phyloP scores from a whole-genome alignment of 2,888 invertebrate species.

The Amiota communis region DNA sequence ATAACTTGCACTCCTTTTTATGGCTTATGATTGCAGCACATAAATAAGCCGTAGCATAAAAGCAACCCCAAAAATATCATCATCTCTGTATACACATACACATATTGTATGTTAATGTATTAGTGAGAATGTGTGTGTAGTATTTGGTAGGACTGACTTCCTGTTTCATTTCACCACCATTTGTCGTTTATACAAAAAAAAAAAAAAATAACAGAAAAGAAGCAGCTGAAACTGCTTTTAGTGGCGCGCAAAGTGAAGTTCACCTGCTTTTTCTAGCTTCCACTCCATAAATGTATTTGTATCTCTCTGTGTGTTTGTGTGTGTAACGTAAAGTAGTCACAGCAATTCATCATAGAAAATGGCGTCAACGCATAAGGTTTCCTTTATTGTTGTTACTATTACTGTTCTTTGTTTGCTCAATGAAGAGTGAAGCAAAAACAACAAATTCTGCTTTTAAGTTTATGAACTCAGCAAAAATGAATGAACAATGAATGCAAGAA shows the following conservation, averaged over 20 bases:
- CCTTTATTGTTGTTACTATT: constrained; percentile 7
- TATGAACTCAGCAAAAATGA: constrained; percentile 34
- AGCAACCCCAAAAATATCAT: constrained; percentile 55
- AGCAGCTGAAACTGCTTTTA: constrained; percentile 32
- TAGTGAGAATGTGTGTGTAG: constrained; percentile 7
- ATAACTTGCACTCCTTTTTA: constrained; percentile 59
- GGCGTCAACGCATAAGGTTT: constrained; percentile 57
- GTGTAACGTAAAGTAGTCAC: constrained; percentile 48
- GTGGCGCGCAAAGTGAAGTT: constrained; percentile 44
- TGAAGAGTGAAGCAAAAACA: constrained; percentile 20
- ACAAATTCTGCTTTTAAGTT: constrained; percentile 35
- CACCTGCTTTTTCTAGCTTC: constrained; percentile 55
- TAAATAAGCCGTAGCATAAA: constrained; percentile 56
- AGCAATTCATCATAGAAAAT: constrained; percentile 73
- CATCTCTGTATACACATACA: neutral
- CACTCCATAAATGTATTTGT: constrained; percentile 17
- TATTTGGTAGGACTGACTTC: constrained; percentile 47
- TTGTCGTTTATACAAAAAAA: constrained; percentile 41
- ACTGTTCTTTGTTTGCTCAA: constrained; percentile 17
- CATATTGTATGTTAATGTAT: constrained; percentile 30
- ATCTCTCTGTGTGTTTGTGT: constrained; percentile 33
- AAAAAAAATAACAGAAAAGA: constrained; percentile 35
- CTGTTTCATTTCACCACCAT: constrained; percentile 52
- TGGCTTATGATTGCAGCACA: constrained; percentile 62
- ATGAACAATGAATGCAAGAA: neutral